phyloP scores from a whole-genome alignment of 1,140 invertebrate species.

The Hylaeus volcanicus region DNA sequence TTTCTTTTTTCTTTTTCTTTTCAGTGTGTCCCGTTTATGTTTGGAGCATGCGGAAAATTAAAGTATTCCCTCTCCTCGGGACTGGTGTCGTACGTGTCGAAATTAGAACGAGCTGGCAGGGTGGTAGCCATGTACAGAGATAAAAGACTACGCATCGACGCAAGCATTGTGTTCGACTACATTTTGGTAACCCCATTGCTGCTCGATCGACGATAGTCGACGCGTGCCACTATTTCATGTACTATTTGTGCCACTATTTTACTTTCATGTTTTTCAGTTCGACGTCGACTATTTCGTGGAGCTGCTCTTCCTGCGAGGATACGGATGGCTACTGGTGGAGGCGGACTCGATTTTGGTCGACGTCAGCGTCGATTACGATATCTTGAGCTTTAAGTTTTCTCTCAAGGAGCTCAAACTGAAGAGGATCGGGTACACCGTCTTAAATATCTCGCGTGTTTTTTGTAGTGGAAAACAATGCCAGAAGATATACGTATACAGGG shows the following conservation, averaged over 20 bases:
- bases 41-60: background rate
- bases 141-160: background rate
- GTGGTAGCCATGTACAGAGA: background rate
- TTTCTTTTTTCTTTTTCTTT: background rate
- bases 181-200: conserved; percentile 8
- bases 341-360: background rate
- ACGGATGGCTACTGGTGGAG: background rate
- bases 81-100: conserved; percentile 3
- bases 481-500: too few species aligned
- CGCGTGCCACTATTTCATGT: too few species aligned
- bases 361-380: background rate
- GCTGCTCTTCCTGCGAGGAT: background rate
- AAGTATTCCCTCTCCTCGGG: conserved; percentile 11
- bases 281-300: conserved; percentile 11
- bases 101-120: background rate
- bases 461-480: too few species aligned
- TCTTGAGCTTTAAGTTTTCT: background rate
- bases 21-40: background rate
- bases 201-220: background rate
- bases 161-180: background rate
- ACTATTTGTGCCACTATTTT: too few species aligned
- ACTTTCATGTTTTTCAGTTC: background rate
- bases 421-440: background rate
- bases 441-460: too few species aligned
- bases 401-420: background rate